phyloP scores from a whole-genome alignment of 2,797 vertebrate genomes.

The Threskiornis aethiopicus region DNA sequence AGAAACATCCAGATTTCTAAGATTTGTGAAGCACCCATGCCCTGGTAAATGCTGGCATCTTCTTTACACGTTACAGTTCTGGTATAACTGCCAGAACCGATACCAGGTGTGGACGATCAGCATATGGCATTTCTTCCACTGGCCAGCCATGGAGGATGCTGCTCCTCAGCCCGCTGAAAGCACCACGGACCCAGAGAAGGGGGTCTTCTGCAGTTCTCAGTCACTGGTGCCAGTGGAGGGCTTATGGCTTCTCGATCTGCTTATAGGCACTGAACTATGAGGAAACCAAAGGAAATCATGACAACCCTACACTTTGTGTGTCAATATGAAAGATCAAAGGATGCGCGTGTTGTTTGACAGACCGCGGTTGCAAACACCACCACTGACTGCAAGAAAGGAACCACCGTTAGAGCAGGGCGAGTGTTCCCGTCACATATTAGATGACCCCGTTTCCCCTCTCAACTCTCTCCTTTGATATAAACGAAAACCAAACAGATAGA shows the following conservation, averaged over 20 bases:
- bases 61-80: neutral
- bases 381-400: neutral
- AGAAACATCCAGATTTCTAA: neutral
- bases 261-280: neutral
- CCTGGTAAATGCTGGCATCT: neutral
- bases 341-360: neutral
- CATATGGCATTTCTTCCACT: neutral
- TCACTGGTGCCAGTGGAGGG: neutral
- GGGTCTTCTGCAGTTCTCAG: neutral
- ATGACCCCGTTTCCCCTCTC: neutral
- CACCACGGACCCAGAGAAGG: neutral
- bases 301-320: neutral
- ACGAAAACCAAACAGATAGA: neutral
- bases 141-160: neutral
- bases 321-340: neutral
- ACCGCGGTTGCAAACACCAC: neutral
- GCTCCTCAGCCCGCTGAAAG: neutral
- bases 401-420: rapidly evolving
- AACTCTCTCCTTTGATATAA: neutral
- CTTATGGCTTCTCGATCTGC: rapidly evolving
- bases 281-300: neutral
- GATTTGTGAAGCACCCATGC: neutral
- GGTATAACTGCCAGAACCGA: neutral
- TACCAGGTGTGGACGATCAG: neutral
- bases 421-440: neutral